phyloP scores from a whole-genome alignment of 2,113 vertebrate species.

The Chlorodrepanis virens region DNA sequence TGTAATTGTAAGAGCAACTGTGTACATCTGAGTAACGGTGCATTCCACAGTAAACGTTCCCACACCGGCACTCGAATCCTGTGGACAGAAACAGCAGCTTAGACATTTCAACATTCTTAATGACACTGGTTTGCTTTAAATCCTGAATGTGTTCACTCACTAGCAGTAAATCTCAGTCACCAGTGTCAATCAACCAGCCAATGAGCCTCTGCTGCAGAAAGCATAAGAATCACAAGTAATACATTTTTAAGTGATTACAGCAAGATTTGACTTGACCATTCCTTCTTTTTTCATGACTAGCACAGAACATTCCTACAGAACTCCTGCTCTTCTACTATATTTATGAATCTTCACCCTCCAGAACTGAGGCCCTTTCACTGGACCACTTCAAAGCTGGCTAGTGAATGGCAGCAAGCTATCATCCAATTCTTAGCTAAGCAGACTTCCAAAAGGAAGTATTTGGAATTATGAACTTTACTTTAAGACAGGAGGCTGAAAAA shows the following conservation, averaged over 20 bases:
- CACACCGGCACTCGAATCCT: constrained; percentile 90
- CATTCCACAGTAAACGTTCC: constrained; percentile 83
- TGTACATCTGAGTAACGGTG: constrained; percentile 89
- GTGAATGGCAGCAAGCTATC: not conserved
- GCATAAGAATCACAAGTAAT: constrained; percentile 34
- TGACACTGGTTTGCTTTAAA: not conserved
- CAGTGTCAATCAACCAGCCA: constrained; percentile 8
- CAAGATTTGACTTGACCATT: not conserved
- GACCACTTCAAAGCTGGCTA: not conserved
- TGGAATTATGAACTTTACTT: not conserved
- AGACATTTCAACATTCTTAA: not conserved
- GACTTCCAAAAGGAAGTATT: not conserved
- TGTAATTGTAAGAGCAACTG: constrained; percentile 89
- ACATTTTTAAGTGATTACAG: not conserved
- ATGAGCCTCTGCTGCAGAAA: constrained; percentile 42
- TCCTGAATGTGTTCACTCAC: constrained; percentile 36
- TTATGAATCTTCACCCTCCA: not conserved
- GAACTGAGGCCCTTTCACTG: not conserved
- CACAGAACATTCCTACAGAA: not conserved
- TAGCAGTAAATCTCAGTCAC: constrained; percentile 40
- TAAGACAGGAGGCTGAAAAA: not conserved
- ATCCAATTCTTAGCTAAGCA: not conserved
- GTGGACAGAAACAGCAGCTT: constrained; percentile 22
- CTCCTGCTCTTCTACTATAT: not conserved
- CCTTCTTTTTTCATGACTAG: not conserved